These are phyloP conservation scores for Apogon talboti DNA, from an alignment of 2,797 vertebrate species.

Conservation along the genomic window DNA sequence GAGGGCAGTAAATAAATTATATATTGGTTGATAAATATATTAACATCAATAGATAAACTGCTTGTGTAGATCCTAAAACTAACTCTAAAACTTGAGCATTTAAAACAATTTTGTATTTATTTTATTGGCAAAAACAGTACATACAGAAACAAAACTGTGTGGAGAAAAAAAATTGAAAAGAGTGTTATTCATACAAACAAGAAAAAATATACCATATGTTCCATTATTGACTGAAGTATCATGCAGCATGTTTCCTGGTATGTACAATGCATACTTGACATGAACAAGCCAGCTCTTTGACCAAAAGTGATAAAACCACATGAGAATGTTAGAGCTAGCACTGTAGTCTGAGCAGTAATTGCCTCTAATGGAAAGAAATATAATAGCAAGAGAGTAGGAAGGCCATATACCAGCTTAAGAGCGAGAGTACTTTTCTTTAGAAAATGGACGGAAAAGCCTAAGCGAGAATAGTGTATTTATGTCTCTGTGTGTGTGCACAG, in stretches of 20 bases:
- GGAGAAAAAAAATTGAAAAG: not conserved
- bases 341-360: constrained; percentile 68
- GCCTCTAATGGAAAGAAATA: constrained; percentile 77
- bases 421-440: constrained; percentile 72
- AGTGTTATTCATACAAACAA: not conserved
- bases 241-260: constrained; percentile 59
- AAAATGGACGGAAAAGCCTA: constrained; percentile 71
- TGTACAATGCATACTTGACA: constrained; percentile 69
- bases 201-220: not conserved
- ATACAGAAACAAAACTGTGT: not conserved
- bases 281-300: constrained; percentile 65
- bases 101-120: too few relatives aligned
- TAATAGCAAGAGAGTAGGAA: constrained; percentile 76
- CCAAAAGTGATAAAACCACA: constrained; percentile 62
- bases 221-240: constrained; percentile 52
- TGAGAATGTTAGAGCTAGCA: constrained; percentile 60
- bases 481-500: constrained; percentile 18
- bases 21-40: too few relatives aligned
- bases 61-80: too few relatives aligned
- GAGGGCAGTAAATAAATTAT: too few relatives aligned
- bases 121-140: too few relatives aligned
- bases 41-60: too few relatives aligned
- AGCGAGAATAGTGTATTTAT: constrained; percentile 11
- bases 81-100: too few relatives aligned
- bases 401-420: constrained; percentile 71